Evolutionary conservation across 2,113 vertebrate genomes (phyloP).

Genomic region (Bubo blakistoni): DNA sequence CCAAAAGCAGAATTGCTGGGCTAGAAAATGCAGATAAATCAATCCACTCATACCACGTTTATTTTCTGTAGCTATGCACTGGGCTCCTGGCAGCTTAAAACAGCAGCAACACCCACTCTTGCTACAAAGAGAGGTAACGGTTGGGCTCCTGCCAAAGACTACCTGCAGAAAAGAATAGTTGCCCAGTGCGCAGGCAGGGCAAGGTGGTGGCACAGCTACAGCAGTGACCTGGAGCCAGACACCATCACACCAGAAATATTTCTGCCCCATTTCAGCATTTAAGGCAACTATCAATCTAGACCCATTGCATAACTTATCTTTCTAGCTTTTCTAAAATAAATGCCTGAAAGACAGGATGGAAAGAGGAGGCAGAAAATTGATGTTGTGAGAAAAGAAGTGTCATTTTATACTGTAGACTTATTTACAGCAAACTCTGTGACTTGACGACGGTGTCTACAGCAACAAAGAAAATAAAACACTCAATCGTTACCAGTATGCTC

Average conservation of each 20-base stretch:
- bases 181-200: neutral
- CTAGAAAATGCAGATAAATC: neutral
- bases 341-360: neutral
- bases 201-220: neutral
- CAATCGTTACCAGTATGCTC: accelerated
- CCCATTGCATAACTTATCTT: neutral
- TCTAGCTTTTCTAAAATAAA: neutral
- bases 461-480: neutral
- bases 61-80: neutral
- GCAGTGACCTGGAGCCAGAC: neutral
- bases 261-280: neutral
- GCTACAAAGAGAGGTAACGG: neutral
- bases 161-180: neutral
- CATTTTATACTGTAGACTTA: neutral
- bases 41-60: neutral
- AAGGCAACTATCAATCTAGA: neutral
- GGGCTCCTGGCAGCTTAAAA: neutral
- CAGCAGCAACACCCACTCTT: neutral
- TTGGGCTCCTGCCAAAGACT: neutral
- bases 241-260: neutral
- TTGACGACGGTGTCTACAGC: neutral
- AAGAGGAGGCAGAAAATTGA: neutral
- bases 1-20: neutral
- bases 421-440: neutral
- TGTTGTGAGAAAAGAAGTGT: neutral